These are phyloP conservation scores for Entomobrya proxima DNA, from an alignment of 2,888 invertebrate species.

Conservation along the genomic window DNA sequence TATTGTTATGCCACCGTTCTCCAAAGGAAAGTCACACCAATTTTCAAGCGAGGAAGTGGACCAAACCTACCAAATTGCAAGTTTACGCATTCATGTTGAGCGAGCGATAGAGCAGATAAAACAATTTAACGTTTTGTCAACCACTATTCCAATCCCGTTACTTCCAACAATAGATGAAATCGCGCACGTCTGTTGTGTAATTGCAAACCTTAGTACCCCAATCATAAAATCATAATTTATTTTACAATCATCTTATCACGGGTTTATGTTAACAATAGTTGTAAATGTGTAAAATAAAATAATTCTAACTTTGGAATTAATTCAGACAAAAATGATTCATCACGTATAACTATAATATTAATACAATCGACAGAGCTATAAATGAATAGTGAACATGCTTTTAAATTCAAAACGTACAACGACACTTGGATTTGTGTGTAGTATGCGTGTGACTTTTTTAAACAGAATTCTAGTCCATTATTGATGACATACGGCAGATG, in stretches of 20 bases:
- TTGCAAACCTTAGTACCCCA: slow-evolving; percentile 32
- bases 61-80: slow-evolving; percentile 45
- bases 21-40: not conserved
- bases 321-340: slow-evolving; percentile 23
- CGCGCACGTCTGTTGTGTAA: not conserved
- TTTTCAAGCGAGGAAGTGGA: slow-evolving; percentile 22
- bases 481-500: not conserved
- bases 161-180: slow-evolving; percentile 30
- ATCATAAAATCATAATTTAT: slow-evolving; percentile 9
- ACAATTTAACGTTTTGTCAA: slow-evolving; percentile 4
- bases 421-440: not conserved
- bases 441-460: not conserved
- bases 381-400: slow-evolving; percentile 10
- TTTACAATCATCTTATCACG: too few relatives aligned
- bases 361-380: not conserved
- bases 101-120: slow-evolving; percentile 46
- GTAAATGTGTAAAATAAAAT: slow-evolving; percentile 27
- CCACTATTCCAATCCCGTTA: slow-evolving; percentile 11
- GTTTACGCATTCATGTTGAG: slow-evolving; percentile 46
- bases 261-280: too few relatives aligned
- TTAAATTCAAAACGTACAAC: slow-evolving; percentile 19
- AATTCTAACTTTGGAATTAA: not conserved
- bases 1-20: slow-evolving; percentile 60
- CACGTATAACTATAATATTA: not conserved
- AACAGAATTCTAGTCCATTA: not conserved